phyloP scores from a whole-genome alignment of 2,888 invertebrate species.

The Drosophila ezoana region DNA sequence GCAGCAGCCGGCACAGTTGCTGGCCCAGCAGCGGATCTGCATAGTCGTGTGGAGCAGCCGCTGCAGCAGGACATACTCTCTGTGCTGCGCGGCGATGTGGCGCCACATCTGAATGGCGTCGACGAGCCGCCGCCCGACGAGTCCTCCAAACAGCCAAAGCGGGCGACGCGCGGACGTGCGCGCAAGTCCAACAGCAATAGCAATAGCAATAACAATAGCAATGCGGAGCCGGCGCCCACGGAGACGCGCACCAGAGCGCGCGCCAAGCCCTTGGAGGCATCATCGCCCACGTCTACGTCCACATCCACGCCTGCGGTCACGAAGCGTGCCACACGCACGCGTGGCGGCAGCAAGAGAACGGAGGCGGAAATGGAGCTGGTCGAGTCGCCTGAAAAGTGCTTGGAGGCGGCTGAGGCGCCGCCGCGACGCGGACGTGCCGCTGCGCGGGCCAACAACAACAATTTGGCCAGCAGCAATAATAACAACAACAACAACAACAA shows the following conservation, averaged over 20 bases:
- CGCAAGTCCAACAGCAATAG: constrained; percentile 39
- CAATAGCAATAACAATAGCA: constrained; percentile 12
- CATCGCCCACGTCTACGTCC: constrained; percentile 5
- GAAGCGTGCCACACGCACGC: constrained; percentile 66
- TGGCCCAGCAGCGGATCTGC: constrained; percentile 4
- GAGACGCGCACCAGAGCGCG: constrained; percentile 46
- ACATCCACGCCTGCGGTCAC: constrained; percentile 4
- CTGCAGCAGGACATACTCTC: constrained; percentile 80
- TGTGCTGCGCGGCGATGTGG: constrained; percentile 77
- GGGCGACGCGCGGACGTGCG: constrained; percentile 73
- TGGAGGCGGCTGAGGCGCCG: constrained; percentile 21
- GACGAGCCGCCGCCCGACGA: constrained; percentile 18
- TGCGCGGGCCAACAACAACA: constrained; percentile 77
- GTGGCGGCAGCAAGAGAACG: constrained; percentile 36
- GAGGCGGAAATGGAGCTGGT: constrained; percentile 43
- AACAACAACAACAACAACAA: constrained; percentile 43
- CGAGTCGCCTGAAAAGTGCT: constrained; percentile 38
- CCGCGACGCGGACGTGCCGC: constrained; percentile 79
- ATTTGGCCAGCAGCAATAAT: constrained; percentile 57
- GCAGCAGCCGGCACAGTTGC: background rate
- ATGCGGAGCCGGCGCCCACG: constrained; percentile 10
- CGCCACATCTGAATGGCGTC: constrained; percentile 50
- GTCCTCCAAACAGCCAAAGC: constrained; percentile 47
- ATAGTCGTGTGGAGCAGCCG: constrained; percentile 19
- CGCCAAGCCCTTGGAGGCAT: constrained; percentile 28